Base-by-base conservation (phyloP, 1,140 invertebrate genomes). In the Hypsibius dujardini region DNA sequence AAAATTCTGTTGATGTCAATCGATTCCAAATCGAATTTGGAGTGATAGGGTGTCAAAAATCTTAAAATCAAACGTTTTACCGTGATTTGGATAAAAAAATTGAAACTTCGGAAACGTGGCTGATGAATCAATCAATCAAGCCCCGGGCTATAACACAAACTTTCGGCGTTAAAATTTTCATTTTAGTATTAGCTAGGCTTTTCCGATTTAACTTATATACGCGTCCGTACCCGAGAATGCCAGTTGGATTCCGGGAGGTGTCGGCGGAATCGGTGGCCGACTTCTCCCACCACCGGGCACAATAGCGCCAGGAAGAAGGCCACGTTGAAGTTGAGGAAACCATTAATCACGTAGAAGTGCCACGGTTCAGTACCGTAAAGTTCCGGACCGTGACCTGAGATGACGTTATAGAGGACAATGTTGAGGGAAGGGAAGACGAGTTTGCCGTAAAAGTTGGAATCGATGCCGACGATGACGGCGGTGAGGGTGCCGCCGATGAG, bases 251-350 rank as follows among this genome's bases (percentile, higher is more conserved):
- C n/a, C n/a, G n/a, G n/a, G n/a, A n/a, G n/a, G n/a, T n/a, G 62
- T 67, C 42, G 3, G 12, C 62, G 42, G 3, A 67, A 42, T 14
- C 7, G 12, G 42, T 67, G 45, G 7, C 12, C 7, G 42, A 67
- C 7, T 14, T 42, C 62, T 3, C 3, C 42, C 12, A 67, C 7
- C 42, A 67, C 7, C 12, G 62, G 62, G 42, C 7, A 67, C 7
- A 85, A 40, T 1, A 88, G 72, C 2, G 86, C 83, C 15, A 83
- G 77, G 0, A 86, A 72, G 75, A 88, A 95, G 67, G 90, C 84
- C 75, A 98, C 82, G 81, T 98, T 98, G 77, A 95, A 98, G 82
- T 99, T 98, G 1, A 98, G 81, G 77, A 96, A 87, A 70, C 90
- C 88, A 83, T 99, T 99, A 12, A 91, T 79, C 62, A 98, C 83